These are phyloP conservation scores for Nylanderia fulva DNA, from an alignment of 1,140 invertebrate genomes.

Conservation along the genomic window DNA sequence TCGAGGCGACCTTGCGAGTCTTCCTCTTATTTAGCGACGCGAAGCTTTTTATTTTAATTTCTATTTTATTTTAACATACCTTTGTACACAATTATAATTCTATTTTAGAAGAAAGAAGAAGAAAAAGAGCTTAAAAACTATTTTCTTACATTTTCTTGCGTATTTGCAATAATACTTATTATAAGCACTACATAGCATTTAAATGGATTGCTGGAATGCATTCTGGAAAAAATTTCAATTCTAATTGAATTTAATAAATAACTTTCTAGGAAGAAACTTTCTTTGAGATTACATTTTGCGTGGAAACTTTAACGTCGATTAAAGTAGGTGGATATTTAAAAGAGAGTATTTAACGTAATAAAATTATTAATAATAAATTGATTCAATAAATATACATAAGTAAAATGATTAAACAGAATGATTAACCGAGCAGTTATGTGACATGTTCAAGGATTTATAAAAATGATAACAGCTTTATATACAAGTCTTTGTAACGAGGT, in stretches of 20 bases:
- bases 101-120: too few relatives aligned
- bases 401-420: not conserved
- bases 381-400: not conserved
- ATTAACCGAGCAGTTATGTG: not conserved
- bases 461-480: not conserved
- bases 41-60: constrained; percentile 35
- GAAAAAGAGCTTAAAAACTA: too few relatives aligned
- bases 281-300: not conserved
- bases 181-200: not conserved
- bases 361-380: not conserved
- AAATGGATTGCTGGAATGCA: not conserved
- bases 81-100: not conserved
- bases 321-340: constrained; percentile 6
- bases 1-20: constrained; percentile 47
- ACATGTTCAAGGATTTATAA: not conserved
- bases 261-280: not conserved
- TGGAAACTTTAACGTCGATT: not conserved
- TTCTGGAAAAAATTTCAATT: not conserved
- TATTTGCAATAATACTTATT: not conserved
- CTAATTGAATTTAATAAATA: not conserved
- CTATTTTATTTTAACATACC: not conserved
- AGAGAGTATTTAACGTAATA: not conserved
- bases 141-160: too few relatives aligned
- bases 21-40: not conserved
- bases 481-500: not conserved